These are phyloP conservation scores for Ahaetulla prasina DNA, from an alignment of 2,113 vertebrate species.

Conservation along the genomic window DNA sequence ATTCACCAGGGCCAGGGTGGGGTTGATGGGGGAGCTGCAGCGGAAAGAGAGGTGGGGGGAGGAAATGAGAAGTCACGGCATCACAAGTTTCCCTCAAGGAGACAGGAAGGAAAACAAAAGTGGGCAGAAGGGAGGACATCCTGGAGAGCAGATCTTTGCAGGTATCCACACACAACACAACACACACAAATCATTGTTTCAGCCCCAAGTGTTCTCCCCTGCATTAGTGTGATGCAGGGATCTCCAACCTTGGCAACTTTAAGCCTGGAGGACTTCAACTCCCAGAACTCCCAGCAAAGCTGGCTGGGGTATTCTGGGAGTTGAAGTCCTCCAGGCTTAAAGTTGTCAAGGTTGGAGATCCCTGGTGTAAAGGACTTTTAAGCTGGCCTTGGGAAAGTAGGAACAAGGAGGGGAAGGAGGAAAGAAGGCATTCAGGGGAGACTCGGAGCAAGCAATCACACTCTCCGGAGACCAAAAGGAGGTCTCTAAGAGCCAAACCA, in stretches of 20 bases:
- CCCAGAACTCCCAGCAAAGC: no score
- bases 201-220: background rate
- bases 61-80: background rate
- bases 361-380: background rate
- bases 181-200: background rate
- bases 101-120: background rate
- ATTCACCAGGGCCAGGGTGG: constrained; percentile 70
- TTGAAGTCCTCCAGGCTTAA: no score
- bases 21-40: background rate
- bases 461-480: background rate
- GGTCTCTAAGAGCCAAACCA: background rate
- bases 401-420: background rate
- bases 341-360: no score
- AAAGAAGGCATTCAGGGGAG: background rate
- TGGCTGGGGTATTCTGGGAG: no score
- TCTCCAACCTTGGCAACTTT: no score
- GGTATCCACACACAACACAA: background rate
- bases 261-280: no score
- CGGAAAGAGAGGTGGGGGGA: background rate
- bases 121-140: background rate
- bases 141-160: background rate
- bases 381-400: background rate
- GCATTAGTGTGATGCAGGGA: background rate
- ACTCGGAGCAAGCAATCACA: background rate
- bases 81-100: background rate